Evolutionary conservation across 2,888 invertebrate species (phyloP).

Genomic region (Watsonalla binaria): DNA sequence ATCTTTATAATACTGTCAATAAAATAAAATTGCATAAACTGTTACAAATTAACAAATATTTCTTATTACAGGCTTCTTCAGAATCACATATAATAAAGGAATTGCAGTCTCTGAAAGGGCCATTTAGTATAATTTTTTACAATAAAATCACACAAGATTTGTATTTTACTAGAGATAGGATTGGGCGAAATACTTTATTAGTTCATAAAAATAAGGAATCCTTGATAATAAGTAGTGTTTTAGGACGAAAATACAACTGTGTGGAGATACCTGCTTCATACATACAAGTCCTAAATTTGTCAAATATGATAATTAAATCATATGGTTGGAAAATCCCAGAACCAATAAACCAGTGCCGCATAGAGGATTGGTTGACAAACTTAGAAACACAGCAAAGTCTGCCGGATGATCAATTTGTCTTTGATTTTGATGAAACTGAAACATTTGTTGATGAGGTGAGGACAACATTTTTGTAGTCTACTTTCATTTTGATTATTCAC

Average conservation of each 20-base stretch:
- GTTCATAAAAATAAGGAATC: conserved; percentile 66
- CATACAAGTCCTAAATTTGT: conserved; percentile 74
- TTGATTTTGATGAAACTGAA: conserved; percentile 26
- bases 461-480: not conserved
- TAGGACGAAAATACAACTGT: conserved; percentile 61
- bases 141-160: conserved; percentile 77
- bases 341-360: conserved; percentile 28
- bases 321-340: conserved; percentile 45
- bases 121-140: conserved; percentile 90
- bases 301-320: conserved; percentile 36
- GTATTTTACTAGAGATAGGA: conserved; percentile 91
- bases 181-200: conserved; percentile 92
- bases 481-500: not conserved
- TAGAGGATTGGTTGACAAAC: conserved; percentile 44
- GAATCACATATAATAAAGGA: conserved; percentile 53
- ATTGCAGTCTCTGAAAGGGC: conserved; percentile 84
- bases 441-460: conserved; percentile 38
- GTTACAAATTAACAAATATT: not conserved
- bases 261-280: conserved; percentile 82
- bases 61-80: conserved; percentile 19
- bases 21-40: too few species aligned
- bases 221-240: conserved; percentile 74
- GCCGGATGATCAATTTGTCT: conserved; percentile 52
- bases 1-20: too few species aligned
- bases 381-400: conserved; percentile 47